Evolutionary conservation across 2,113 vertebrate genomes (phyloP), one percentile per base, ranked within the genome.

Genomic region (Todiramphus saurophagus): DNA sequence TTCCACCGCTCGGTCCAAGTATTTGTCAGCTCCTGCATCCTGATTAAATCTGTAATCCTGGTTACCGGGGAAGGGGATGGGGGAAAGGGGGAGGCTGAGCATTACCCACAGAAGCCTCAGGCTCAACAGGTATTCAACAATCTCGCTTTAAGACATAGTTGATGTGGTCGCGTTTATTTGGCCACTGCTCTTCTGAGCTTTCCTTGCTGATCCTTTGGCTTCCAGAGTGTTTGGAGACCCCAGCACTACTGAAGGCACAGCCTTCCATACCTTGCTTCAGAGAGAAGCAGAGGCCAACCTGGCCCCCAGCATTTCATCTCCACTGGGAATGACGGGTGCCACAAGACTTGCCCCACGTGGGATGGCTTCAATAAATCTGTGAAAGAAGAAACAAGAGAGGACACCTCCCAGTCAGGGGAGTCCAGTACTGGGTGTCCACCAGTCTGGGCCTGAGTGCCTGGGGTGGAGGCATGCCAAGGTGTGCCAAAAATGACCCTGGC

Each of bases 1-100:
- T 98, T 97, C 97, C 97, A 98, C 59, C 60, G 15, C 78, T 83
- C 93, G 80, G 51, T 96, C 97, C 97, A 97, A 96, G 86, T 95
- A 90, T 78, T 97, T 97, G 94, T 94, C 93, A 94, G 83, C 91
- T 97, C 93, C 97, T 97, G 96, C 89, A 96, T 81, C 96, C 94
- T 95, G 92, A 97, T 96, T 96, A 97, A 92, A 97, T 96, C 96
- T 94, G 75, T 69, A 84, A 89, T 92, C 90, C 94, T 64, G 35
- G 80, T 90, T 41, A 75, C 89, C 7, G 2, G 60, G 62, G 55
- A 72, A 48, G 37, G 68, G 55, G 53, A 77, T 17, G 2, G 53
- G 58, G 51, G 30, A 39, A 50, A 68, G 20, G 7, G 46, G 1
- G 28, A 87, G 73, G 50, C 50, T 80, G 81, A 83, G 55, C 70